A percentile compares a stretch with the other conserved stretches of the same genome.
These are phyloP conservation scores for Nyctereutes procyonoides DNA, from an alignment of 2,113 vertebrate species.

Conservation along the genomic window DNA sequence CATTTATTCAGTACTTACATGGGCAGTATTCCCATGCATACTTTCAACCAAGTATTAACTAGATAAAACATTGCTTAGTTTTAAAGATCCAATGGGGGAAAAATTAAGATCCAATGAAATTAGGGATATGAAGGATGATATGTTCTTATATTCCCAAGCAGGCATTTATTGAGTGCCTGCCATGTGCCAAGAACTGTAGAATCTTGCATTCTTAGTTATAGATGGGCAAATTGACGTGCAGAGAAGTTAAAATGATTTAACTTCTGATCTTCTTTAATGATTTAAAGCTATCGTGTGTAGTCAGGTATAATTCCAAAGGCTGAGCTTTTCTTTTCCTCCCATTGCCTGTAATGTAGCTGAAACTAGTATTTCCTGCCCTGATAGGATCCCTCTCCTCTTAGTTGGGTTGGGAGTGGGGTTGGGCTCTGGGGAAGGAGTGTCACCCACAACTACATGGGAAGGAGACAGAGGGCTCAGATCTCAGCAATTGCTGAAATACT, in stretches of 20 bases:
- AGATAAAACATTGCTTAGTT: not conserved
- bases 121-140: not conserved
- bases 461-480: not conserved
- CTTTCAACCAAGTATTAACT: not conserved
- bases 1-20: not conserved
- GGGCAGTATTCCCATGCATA: not conserved
- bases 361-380: not conserved
- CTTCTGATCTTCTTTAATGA: no score
- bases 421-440: not conserved
- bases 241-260: not conserved
- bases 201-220: not conserved
- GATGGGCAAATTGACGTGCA: not conserved
- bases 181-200: not conserved
- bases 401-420: not conserved
- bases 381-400: not conserved
- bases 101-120: not conserved
- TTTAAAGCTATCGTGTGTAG: not conserved
- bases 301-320: not conserved
- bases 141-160: not conserved
- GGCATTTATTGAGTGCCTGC: not conserved
- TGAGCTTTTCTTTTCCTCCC: not conserved
- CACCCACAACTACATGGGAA: not conserved
- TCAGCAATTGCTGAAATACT: not conserved
- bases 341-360: not conserved
- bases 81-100: not conserved